Base-by-base conservation (phyloP, 2,797 vertebrate species). In the Hippocampus kuda region DNA sequence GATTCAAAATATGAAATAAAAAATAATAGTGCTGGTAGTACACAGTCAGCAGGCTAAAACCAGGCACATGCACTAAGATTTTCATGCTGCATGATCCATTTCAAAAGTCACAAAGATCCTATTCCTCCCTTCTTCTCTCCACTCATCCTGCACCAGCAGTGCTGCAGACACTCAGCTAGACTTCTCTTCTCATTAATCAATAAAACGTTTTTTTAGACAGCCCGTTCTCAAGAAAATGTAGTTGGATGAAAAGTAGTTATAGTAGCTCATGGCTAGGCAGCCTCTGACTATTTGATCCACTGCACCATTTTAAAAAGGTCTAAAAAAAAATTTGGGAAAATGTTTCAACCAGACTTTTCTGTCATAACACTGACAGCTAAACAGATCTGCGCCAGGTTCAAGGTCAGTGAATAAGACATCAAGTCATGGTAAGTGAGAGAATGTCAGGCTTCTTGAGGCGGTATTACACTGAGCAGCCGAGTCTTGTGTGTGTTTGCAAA, bases 81-180 rank as follows among this genome's bases (percentile, higher is more conserved):
- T 41, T 70, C 72, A 65, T 73, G 71, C 75, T 75, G 74, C 83
- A 84, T 84, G 78, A 67, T n/a, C 65, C 73, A 66, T 69, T 5
- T 59, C 49, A 68, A 70, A 68, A 66, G 53, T 27, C 71, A 79
- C 76, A 16, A 48, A 61, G 53, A 64, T 66, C 67, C 42, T 69
- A 34, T 72, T 57, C 16, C 57, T 46, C 65, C 66, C 57, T 68
- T 42, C 46, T 30, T 48, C 68, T 70, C 73, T 53, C 38, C 67
- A 70, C 66, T 75, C 70, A 30, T 48, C 20, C 66, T 70, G 13
- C 41, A 68, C 38, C 60, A 60, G 30, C 49, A 27, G 30, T 68
- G 38, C 65, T 60, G 68, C 9, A 70, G 70, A 18, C 65, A 69
- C 66, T 61, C 41, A 70, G 20, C 41, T 72, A 15, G 67, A 30